Base-by-base conservation (phyloP, 2,113 vertebrate species). In the Grantiella picta region DNA sequence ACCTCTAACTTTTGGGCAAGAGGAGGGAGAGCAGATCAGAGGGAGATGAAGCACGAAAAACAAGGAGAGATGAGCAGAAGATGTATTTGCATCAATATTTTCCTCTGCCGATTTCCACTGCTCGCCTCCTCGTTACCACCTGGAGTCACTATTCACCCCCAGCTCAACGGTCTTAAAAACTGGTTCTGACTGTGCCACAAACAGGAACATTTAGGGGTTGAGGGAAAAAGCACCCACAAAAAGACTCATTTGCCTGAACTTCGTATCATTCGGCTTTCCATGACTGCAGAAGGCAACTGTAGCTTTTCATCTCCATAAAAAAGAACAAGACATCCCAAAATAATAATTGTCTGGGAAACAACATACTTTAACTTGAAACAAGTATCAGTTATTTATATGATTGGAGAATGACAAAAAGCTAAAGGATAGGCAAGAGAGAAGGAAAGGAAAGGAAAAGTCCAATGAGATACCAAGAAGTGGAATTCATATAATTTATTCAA, bases 101-200 rank as follows among this genome's bases (percentile, higher is more conserved):
- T 65, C 52, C 54, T 47, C 59, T 53, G 64, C 7, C 14, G 1
- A 28, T 22, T 52, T 52, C 22, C 17, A 31, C 45, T 0, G 4
- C 22, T 59, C n/a, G 49, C 10, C 6, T 54, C 57, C 45, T 61
- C 12, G 0, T 35, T 70, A 44, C 60, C 19, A 27, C n/a, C 36
- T 29, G 24, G 27, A 86, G 68, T n/a, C 36, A 21, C 15, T 20
- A 29, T 10, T 45, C 27, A 36, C 9, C 11, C 38, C 35, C 61
- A 60, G 18, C 38, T 60, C 4, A 0, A 71, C 0, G 3, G 29
- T 19, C 24, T 71, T 40, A 11, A 63, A 71, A 54, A 12, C 0
- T 21, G 38, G 1, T 7, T 76, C 25, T 47, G 35, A 59, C 11
- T 29, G 20, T 36, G 60, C 64, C 42, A 49, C 15, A 33, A 84